Percentiles rank a stretch among this genome's conserved stretches.
Evolutionary conservation across 1,140 invertebrate genomes (phyloP).

Genomic region (Drosophila hydei): DNA sequence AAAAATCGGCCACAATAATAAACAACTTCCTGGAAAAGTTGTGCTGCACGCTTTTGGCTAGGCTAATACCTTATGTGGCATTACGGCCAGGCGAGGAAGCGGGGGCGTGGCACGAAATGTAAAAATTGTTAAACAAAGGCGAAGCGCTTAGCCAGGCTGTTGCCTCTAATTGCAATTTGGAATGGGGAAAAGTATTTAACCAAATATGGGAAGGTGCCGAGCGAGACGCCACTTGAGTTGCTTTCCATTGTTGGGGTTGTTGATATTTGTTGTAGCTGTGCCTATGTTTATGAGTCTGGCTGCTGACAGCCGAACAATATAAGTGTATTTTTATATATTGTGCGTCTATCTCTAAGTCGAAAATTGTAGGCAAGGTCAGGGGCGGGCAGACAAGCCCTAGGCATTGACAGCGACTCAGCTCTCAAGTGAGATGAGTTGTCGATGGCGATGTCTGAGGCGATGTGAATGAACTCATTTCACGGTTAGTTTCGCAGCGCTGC

Average conservation of each 20-base stretch:
- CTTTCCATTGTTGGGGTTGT: slow-evolving; percentile 41
- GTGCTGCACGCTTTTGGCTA: slow-evolving; percentile 42
- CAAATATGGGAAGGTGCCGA: slow-evolving; percentile 54
- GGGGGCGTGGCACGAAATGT: slow-evolving; percentile 19
- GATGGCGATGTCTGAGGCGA: not conserved
- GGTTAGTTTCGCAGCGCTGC: slow-evolving; percentile 44
- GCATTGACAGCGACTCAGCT: slow-evolving; percentile 38
- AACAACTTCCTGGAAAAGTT: slow-evolving; percentile 76
- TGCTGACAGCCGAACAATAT: slow-evolving; percentile 56
- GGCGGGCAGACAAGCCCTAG: slow-evolving; percentile 54
- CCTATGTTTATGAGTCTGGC: slow-evolving; percentile 47
- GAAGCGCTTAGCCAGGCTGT: slow-evolving; percentile 11
- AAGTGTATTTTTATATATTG: slow-evolving; percentile 24
- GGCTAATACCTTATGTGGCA: slow-evolving; percentile 46
- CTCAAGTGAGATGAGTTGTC: slow-evolving; percentile 20
- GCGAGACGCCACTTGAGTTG: slow-evolving; percentile 64
- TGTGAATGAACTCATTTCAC: slow-evolving; percentile 72
- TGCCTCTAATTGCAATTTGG: slow-evolving; percentile 41
- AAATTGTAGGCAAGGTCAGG: slow-evolving; percentile 78
- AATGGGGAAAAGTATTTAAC: slow-evolving; percentile 46
- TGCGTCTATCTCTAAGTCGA: slow-evolving; percentile 29
- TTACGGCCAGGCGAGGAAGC: slow-evolving; percentile 16
- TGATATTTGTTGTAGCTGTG: slow-evolving; percentile 38
- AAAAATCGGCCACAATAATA: slow-evolving; percentile 53
- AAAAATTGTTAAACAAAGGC: slow-evolving; percentile 55